Conservation (phyloP, 2,797 vertebrate species). For the Diglossa cyanea region DNA sequence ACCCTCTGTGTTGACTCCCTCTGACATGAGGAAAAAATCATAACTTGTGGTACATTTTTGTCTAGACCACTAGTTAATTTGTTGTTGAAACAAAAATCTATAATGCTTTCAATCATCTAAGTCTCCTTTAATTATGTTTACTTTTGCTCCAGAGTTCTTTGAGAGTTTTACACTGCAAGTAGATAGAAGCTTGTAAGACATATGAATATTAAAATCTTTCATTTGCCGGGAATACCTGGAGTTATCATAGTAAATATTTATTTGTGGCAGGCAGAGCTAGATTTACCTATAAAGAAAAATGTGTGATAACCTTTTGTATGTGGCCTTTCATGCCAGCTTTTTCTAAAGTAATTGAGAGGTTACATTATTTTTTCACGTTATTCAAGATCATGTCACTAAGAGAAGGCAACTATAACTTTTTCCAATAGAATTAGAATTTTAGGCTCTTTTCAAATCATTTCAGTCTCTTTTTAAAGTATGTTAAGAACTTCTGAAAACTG, state of each 20-base stretch:
- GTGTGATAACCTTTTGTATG: background rate
- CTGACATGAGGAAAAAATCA: background rate
- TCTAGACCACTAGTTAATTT: background rate
- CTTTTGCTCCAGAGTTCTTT: background rate
- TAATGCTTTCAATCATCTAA: background rate
- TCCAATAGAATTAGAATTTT: background rate
- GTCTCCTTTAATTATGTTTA: background rate
- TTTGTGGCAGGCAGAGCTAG: background rate
- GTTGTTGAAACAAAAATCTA: background rate
- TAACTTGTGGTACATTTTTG: background rate
- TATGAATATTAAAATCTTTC: background rate
- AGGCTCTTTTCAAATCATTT: background rate
- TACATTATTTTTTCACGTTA: background rate
- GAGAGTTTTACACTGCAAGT: background rate
- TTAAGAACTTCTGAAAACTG: no score
- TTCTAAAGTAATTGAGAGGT: background rate
- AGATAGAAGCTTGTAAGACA: background rate
- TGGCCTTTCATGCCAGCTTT: background rate
- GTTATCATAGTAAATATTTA: background rate
- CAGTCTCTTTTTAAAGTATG: no score
- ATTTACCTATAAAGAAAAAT: background rate
- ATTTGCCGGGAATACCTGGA: background rate
- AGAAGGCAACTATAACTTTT: background rate
- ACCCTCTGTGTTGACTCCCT: background rate
- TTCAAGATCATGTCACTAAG: background rate